Base-by-base conservation (phyloP, 2,888 invertebrate species). In the Oligia latruncula region DNA sequence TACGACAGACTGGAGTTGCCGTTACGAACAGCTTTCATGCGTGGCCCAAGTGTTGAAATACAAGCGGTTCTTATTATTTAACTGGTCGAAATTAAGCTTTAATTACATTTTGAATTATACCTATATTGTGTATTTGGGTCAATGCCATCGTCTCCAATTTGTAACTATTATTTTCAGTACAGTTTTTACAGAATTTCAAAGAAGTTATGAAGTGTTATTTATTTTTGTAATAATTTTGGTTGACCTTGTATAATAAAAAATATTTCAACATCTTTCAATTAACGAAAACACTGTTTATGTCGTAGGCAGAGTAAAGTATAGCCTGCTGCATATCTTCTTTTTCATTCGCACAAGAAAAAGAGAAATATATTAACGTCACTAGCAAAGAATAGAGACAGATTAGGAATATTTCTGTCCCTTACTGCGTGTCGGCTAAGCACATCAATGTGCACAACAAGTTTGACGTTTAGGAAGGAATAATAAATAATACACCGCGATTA, bases 1-100 rank as follows among this genome's bases (percentile, higher is more conserved):
- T 87, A 80, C 87, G 83, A 43, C 71, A 55, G 74, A 90, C 90
- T 90, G 90, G 77, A 75, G 73, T 78, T 75, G 17, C 55, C 46
- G 66, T 82, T 82, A 74, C 70, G 35, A 46, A n/a, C 62, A 88
- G 83, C 88, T 81, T 78, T 80, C 76, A 74, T 20, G 76, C 67
- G 60, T 71, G 76, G 74, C 43, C 73, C 78, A 77, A 73, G 75
- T 71, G 43, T 71, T 52, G 17, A 71, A 71, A 55, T 60, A 71
- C n/a, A 55, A 55, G 77, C 84, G 77, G 17, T 29, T 74, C n/a
- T 46, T 52, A 65, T 49, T 55, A 68, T 52, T 40, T 58, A 29
- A 43, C 52, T 49, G 13, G 8, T 62, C 15, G 2, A 65, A 55
- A 62, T 58, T 62, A 66, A 23, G 17, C 23, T 71, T 49, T 76